Base-by-base conservation (phyloP, 2,888 invertebrate species). In the Papilio gigon region DNA sequence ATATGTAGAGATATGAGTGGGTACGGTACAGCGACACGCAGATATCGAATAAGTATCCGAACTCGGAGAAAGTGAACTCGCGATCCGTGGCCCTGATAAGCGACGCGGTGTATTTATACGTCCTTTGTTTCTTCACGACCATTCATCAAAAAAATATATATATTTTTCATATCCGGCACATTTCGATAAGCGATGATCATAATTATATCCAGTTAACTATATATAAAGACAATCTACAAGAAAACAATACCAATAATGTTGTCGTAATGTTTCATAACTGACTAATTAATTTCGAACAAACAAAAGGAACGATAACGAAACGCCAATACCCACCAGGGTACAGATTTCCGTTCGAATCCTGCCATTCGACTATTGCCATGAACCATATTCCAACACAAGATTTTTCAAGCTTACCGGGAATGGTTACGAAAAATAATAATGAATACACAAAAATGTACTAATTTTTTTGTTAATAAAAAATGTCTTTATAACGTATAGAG, bases 51-150 rank as follows among this genome's bases (percentile, higher is more conserved):
- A 70, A 44, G 60, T 58, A 80, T 80, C 83, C 85, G 84, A 83
- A 85, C 84, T 81, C 79, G 79, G 90, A 87, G 91, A 91, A 90
- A 90, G 90, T 88, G 81, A 79, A 76, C 53, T 56, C 81, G 75
- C 78, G 84, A 90, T 90, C 89, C 68, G 74, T 71, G 72, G 71
- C 73, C 74, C 83, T 85, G 90, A 90, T 90, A 90, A 89, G 85
- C 82, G 79, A 79, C 82, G 78, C 78, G 79, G 78, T 76, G 86
- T 90, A 90, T 91, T 90, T 90, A 90, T 90, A 86, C 84, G 86
- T 81, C 88, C 89, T 91, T 92, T 91, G 89, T 90, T 88, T 89
- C 87, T 89, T 89, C 88, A 87, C 84, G 77, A 81, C 82, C 83
- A 90, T 90, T 87, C 87, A 66, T 44, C 44, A 44, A 66, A 47